These are phyloP conservation scores for Empis livida DNA, from an alignment of 2,888 invertebrate species.

Conservation along the genomic window DNA sequence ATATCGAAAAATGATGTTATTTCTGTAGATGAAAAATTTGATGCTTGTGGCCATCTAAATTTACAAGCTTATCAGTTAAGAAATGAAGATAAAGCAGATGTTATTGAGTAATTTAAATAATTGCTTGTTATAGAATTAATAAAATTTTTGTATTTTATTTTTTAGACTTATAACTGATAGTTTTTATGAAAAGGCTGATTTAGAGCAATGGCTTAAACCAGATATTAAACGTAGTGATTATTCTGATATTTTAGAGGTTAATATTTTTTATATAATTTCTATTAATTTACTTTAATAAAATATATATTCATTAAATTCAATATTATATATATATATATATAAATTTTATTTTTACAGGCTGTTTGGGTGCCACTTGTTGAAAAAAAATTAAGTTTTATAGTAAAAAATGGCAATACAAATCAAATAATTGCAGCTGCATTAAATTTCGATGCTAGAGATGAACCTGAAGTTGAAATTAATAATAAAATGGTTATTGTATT, in stretches of 20 bases:
- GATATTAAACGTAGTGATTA: conserved; percentile 57
- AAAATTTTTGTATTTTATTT: too few relatives aligned
- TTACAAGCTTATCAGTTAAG: conserved; percentile 27
- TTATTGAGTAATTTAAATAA: conserved; percentile 64
- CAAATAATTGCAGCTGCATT: conserved; percentile 53
- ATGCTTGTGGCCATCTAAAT: conserved; percentile 25
- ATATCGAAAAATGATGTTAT: conserved; percentile 35
- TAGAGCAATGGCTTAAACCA: conserved; percentile 66
- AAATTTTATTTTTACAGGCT: conserved; percentile 24
- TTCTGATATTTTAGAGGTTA: conserved; percentile 45
- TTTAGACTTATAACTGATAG: conserved; percentile 70
- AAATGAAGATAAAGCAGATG: conserved; percentile 48
- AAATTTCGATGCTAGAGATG: conserved; percentile 70
- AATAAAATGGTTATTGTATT: conserved; percentile 60
- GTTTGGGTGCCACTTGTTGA: conserved; percentile 58
- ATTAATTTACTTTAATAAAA: not conserved
- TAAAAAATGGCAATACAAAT: conserved; percentile 42
- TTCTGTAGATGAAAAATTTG: conserved; percentile 24
- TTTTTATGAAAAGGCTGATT: conserved; percentile 74
- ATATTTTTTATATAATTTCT: conserved; percentile 4
- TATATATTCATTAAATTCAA: too few relatives aligned
- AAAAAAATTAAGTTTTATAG: conserved; percentile 60
- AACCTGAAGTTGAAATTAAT: conserved; percentile 56
- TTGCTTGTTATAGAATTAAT: too few relatives aligned
- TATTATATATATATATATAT: too few relatives aligned